Evolutionary conservation across 2,888 invertebrate species (phyloP), one percentile per base, ranked within the genome.

Genomic region (Xiphydria camelus): DNA sequence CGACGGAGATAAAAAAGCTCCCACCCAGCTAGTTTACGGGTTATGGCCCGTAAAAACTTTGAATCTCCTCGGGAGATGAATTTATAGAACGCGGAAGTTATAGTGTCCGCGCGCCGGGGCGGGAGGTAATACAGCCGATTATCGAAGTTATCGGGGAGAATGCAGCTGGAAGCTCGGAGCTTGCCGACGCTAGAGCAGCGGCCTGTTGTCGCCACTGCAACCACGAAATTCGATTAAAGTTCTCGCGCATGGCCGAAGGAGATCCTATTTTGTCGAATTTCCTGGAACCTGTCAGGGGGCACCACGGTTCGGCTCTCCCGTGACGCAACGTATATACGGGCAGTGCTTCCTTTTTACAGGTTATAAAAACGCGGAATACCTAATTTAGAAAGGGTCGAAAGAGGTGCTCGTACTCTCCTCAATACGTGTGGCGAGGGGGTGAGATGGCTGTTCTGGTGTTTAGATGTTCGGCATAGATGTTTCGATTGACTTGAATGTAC

Each of bases 241-340:
- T 56, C 53, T 61, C 58, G 68, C 68, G 58, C 64, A 64, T 65
- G 63, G 64, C 62, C 59, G 62, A 39, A 46, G 67, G 64, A 69
- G 66, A 65, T 65, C 57, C 62, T 56, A 60, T 69, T 68, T 68
- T 68, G 66, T 59, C 64, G 63, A 63, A 67, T 52, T 68, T 70
- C 64, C 64, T 56, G 55, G 63, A 64, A 64, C 61, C 67, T 62
- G 67, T 67, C 66, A 68, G 72, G 68, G 70, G 68, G 70, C 70
- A 69, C 66, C 68, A 70, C 69, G 64, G 61, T 67, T 59, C 33
- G 34, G 40, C 40, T 20, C 32, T 14, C 34, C 23, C 40, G 26
- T 31, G 32, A 45, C 34, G 40, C 12, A 12, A 14, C 12, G 15
- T 15, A 14, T 29, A 29, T 15, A 29, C 15, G 15, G n/a, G 29